phyloP scores from a whole-genome alignment of 2,888 invertebrate species.

The Sialis lutaria region DNA sequence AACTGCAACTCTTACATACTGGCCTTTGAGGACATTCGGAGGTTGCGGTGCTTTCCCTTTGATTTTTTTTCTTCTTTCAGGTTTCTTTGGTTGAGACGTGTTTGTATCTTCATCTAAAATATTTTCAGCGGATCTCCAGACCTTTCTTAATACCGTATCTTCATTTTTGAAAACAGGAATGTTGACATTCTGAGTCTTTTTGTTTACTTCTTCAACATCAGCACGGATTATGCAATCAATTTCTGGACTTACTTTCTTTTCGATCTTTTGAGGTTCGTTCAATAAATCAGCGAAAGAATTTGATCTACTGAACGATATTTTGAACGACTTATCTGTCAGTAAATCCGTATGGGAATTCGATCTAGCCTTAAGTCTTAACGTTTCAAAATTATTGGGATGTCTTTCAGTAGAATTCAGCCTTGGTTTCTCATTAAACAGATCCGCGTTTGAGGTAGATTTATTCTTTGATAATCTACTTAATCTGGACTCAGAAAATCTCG shows the following conservation, averaged over 20 bases:
- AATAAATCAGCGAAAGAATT: conserved; percentile 1
- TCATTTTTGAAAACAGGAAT: conserved; percentile 3
- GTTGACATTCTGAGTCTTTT: conserved; percentile 2
- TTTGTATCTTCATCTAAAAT: conserved; percentile 14
- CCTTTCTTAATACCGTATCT: conserved; percentile 17
- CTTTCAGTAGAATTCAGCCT: background rate
- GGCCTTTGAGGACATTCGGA: conserved; percentile 23
- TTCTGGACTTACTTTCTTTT: background rate
- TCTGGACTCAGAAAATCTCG: background rate
- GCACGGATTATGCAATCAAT: conserved; percentile 11
- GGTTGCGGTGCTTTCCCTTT: conserved; percentile 21
- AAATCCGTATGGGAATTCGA: conserved; percentile 5
- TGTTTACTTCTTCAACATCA: conserved; percentile 13
- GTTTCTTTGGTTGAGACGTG: conserved; percentile 16
- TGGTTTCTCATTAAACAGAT: conserved; percentile 1
- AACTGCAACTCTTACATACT: conserved; percentile 25
- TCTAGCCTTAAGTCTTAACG: background rate
- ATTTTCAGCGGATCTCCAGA: conserved; percentile 26
- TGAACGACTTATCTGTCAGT: background rate
- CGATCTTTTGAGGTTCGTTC: background rate
- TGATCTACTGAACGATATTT: background rate
- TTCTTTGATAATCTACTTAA: conserved; percentile 3
- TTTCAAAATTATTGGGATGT: background rate
- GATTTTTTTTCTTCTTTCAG: conserved; percentile 19
- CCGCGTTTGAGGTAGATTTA: conserved; percentile 3